Conservation (phyloP, 2,797 vertebrate genomes). For the Chelidonichthys spinosus region DNA sequence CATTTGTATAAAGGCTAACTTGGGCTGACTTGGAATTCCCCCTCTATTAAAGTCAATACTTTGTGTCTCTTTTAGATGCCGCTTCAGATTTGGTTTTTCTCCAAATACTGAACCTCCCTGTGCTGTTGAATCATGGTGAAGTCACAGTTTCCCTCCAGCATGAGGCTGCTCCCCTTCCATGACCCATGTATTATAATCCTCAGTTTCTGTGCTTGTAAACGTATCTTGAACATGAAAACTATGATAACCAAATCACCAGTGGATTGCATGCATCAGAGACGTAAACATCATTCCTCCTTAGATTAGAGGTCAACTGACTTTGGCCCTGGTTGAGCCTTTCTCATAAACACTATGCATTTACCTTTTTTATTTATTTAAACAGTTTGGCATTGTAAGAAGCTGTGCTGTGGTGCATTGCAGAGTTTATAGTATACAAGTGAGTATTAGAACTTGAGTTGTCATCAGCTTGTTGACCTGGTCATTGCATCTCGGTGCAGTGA, state of each 20-base stretch:
- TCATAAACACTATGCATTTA: constrained; percentile 5
- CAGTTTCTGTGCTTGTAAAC: constrained; percentile 39
- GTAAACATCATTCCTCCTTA: constrained; percentile 5
- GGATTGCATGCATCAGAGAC: constrained; percentile 5
- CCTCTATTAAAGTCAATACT: constrained; percentile 40
- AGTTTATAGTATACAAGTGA: neutral
- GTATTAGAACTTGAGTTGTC: neutral
- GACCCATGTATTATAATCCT: constrained; percentile 30
- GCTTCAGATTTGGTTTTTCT: constrained; percentile 46
- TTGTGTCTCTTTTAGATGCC: constrained; percentile 55
- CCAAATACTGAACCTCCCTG: constrained; percentile 48
- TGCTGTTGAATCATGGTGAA: constrained; percentile 25
- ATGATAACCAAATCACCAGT: constrained; percentile 22
- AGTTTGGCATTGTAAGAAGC: constrained; percentile 17
- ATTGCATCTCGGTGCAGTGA: neutral
- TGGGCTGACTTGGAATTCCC: constrained; percentile 69
- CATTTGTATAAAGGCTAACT: constrained; percentile 58
- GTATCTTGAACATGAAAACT: constrained; percentile 25
- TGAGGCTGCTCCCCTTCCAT: constrained; percentile 10
- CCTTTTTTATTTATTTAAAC: constrained; percentile 42
- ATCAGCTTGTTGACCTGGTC: neutral
- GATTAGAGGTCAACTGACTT: constrained; percentile 8
- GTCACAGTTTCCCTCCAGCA: constrained; percentile 22
- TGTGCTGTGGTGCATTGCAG: neutral
- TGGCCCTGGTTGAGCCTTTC: neutral